phyloP scores from a whole-genome alignment of 2,113 vertebrate genomes.

The Neomonachus schauinslandi region DNA sequence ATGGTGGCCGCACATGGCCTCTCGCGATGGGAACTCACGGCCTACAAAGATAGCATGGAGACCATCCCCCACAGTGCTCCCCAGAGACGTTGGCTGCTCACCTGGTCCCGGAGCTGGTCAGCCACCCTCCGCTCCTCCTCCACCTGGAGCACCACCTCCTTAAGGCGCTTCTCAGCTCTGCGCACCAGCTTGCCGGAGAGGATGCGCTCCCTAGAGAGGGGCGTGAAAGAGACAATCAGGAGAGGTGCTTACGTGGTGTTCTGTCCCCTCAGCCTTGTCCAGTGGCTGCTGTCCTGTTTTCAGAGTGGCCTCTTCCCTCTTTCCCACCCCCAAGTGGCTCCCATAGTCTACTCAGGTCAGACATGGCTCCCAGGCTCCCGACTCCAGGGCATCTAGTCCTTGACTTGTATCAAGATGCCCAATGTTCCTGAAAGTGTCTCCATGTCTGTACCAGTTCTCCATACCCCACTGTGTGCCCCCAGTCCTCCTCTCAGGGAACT shows the following conservation, averaged over 20 bases:
- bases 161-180: conserved; percentile 94
- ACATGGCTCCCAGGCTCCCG: background rate
- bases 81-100: background rate
- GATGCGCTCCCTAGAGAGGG: conserved; percentile 88
- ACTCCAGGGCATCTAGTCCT: background rate
- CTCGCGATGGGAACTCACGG: background rate
- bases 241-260: background rate
- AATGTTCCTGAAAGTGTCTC: background rate
- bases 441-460: background rate
- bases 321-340: background rate
- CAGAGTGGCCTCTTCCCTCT: background rate
- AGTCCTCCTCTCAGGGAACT: background rate
- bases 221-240: background rate
- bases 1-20: fast-evolving
- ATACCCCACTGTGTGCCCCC: no score
- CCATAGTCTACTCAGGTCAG: background rate
- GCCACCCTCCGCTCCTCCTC: conserved; percentile 94
- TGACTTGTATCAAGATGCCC: background rate
- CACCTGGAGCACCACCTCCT: conserved; percentile 94
- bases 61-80: background rate
- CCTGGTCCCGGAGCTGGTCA: conserved; percentile 95
- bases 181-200: conserved; percentile 92
- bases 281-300: background rate
- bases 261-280: background rate
- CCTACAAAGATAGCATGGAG: fast-evolving